phyloP scores from a whole-genome alignment of 2,113 vertebrate genomes.

The Naja naja region DNA sequence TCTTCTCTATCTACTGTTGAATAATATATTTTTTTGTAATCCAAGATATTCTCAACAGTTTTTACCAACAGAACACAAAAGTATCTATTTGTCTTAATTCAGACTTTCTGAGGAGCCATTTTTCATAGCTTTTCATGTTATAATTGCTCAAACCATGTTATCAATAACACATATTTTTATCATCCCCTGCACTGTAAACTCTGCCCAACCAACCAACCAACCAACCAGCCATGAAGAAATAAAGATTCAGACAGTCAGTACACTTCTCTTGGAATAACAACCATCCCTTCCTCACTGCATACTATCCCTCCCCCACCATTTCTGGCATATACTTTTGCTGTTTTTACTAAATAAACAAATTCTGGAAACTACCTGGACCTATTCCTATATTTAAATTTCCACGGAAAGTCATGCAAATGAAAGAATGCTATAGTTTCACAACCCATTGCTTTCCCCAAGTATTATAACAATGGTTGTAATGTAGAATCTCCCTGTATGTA shows the following conservation, averaged over 20 bases:
- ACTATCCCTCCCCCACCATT: neutral
- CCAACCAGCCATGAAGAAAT: neutral
- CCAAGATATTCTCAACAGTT: too few relatives aligned
- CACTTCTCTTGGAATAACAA: neutral
- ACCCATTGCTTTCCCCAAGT: neutral
- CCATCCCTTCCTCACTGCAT: neutral
- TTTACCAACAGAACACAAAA: neutral
- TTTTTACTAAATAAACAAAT: neutral
- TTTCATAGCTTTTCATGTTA: neutral
- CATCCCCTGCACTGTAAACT: neutral
- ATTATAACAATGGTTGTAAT: neutral
- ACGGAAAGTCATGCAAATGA: neutral
- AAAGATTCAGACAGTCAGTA: neutral
- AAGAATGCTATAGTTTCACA: neutral
- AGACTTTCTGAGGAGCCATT: neutral
- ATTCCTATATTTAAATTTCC: neutral
- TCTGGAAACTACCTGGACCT: neutral
- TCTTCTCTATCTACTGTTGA: neutral
- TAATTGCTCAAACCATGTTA: neutral
- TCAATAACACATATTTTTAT: neutral
- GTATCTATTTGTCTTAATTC: neutral
- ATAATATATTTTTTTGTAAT: too few relatives aligned
- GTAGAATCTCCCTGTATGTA: neutral
- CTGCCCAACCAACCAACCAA: neutral
- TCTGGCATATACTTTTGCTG: neutral